Base-by-base conservation (phyloP, 2,797 vertebrate genomes). In the Bradypodion ventrale region DNA sequence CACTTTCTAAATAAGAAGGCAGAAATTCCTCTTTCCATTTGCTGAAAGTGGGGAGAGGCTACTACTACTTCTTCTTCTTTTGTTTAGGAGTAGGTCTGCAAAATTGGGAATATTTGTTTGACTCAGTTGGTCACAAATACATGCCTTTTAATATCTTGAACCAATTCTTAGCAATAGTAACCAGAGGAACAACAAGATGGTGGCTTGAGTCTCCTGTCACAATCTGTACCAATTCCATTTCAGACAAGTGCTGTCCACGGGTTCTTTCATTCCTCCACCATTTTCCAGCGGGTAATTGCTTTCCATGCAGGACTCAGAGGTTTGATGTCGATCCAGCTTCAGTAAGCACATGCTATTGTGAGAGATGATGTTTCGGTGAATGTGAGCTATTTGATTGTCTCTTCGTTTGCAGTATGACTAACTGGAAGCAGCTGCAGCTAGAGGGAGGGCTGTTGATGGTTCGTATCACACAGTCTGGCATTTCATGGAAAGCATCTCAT, bases 361-460 rank as follows among this genome's bases (percentile, higher is more conserved):
- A 75, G 91, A 93, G 89, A 93, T 93, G 94, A 91, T 93, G 94
- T 95, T 94, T 90, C 94, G 93, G 91, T 91, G 91, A 82, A 93
- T 94, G 94, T 94, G 88, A 86, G 91, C 92, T 94, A 94, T 94
- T 94, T 84, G 62, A 95, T 92, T 49, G 86, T 91, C 89, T 90
- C 90, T 95, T 89, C 87, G 87, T 94, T 95, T 92, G 90, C 89
- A 94, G 96, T 95, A 93, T 95, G 94, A 96, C 95, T 96, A 96
- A 97, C 94, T 83, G 93, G 92, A 92, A 95, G 95, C 96, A 96
- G 96, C 96, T 97, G 96, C 91, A 94, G 90, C 90, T 93, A 90
- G 92, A 91, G 68, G 77, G 80, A 85, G 89, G 89, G 87, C 32
- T 70, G 94, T 87, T 89, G 93, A 87, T 80, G 82, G 85, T 93